Evolutionary conservation across 1,140 invertebrate genomes (phyloP), one percentile per base, ranked within the genome.

Genomic region (Calliphora vicina): DNA sequence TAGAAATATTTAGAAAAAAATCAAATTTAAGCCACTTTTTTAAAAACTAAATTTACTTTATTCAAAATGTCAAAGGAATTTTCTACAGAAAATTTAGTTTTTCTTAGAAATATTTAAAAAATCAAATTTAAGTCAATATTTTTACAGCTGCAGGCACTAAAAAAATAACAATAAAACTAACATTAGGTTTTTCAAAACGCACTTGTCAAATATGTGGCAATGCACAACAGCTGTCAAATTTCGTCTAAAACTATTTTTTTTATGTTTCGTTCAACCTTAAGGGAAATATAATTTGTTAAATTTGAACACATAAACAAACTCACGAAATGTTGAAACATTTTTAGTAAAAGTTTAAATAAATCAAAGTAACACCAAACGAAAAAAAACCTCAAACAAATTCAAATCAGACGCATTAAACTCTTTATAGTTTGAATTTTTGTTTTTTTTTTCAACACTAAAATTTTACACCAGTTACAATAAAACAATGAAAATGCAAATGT

Each of bases 401-500:
- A 35, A 35, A 35, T 50, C 3, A 50, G 17, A 50, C 45, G 45
- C 45, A 50, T 50, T 50, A n/a, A 6, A 43, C 42, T 50, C 13
- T 50, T 50, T 50, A 13, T 35, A 35, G 8, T 12, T 13, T 12
- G 45, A 50, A 9, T 50, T 50, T 35, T 17, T 50, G 45, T 17
- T 43, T 12, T 12, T 43, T 43, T 43, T 43, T 6, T 6, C 42
- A 43, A 43, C 5, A 15, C 12, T 15, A 50, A 50, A 50, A 50
- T 15, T 12, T 17, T 3, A 50, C 45, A 50, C 45, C 17, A 35
- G 12, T 12, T 3, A 67, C 23, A 67, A 67, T 12, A 67, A 67
- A 10, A 67, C 61, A 67, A 67, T 67, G 61, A 67, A 67, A 67
- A 67, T 67, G 61, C 61, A 67, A 67, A 67, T 67, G 61, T 67